A percentile compares a stretch with the other conserved stretches of the same genome.
phyloP scores from a whole-genome alignment of 2,113 vertebrate species.

The Ctenodactylus gundi region DNA sequence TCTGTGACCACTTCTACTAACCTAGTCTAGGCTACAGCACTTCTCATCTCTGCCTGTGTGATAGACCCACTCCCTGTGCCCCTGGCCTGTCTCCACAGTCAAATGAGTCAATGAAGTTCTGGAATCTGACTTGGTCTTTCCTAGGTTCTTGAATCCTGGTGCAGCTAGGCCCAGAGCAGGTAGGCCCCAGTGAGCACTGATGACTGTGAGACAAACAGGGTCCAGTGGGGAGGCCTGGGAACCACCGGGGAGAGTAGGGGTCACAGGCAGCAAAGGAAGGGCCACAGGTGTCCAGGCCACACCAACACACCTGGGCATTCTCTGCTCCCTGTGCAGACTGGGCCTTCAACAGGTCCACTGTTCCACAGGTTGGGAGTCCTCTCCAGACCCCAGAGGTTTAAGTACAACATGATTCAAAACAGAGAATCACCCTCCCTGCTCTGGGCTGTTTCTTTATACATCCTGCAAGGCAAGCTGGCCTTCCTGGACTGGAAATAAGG shows the following conservation, averaged over 20 bases:
- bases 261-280: neutral
- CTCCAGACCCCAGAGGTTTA: neutral
- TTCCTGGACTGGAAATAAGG: neutral
- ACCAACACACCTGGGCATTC: too few relatives aligned
- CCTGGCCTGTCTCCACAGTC: neutral
- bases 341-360: too few relatives aligned
- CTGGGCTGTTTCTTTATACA: neutral
- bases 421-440: neutral
- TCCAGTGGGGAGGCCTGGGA: neutral
- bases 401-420: accelerated
- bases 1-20: neutral
- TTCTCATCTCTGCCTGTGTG: neutral
- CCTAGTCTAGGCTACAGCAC: neutral
- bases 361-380: neutral
- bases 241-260: neutral
- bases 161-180: neutral
- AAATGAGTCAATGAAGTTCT: neutral
- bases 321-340: too few relatives aligned
- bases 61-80: neutral
- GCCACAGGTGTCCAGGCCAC: neutral
- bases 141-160: neutral
- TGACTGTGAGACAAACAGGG: neutral
- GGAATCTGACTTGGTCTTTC: neutral
- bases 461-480: neutral
- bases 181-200: neutral